Percentiles rank a stretch among this genome's conserved stretches.
Conservation (phyloP, 2,888 invertebrate species). For the Meandrusa payeni region DNA sequence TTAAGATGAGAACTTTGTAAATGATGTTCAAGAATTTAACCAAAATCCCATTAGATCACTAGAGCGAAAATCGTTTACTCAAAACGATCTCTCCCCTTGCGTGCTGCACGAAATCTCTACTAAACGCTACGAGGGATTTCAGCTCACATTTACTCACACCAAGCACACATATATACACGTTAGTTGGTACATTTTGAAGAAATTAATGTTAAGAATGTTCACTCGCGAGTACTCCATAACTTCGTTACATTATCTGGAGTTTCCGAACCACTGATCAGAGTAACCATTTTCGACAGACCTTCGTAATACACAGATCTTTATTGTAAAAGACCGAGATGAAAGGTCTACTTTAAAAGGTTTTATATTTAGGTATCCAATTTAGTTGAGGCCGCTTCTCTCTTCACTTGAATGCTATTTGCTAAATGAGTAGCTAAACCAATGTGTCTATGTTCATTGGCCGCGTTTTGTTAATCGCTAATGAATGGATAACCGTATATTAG, state of each 20-base stretch:
- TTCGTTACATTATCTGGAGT: conserved; percentile 62
- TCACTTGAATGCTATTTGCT: conserved; percentile 6
- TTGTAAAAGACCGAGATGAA: background rate
- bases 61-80: conserved; percentile 27
- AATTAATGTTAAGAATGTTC: conserved; percentile 35
- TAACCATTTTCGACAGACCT: conserved; percentile 44
- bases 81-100: conserved; percentile 17
- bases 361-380: conserved; percentile 25
- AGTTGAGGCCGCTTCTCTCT: conserved; percentile 10
- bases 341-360: conserved; percentile 26
- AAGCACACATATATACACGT: background rate
- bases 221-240: conserved; percentile 48
- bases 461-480: background rate
- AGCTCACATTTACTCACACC: conserved; percentile 22
- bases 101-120: conserved; percentile 24
- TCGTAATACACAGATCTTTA: conserved; percentile 1
- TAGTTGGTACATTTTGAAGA: conserved; percentile 12
- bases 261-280: conserved; percentile 58
- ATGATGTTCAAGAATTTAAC: conserved; percentile 27
- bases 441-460: conserved; percentile 5
- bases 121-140: conserved; percentile 26
- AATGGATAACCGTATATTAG: too few relatives aligned
- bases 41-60: conserved; percentile 25
- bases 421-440: background rate
- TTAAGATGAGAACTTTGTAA: conserved; percentile 20